Percentiles rank a stretch among this genome's conserved stretches.
Conservation (phyloP, 30 jellyfish, hydroid and myxozoan genomes). For the Mastigias papua region DNA sequence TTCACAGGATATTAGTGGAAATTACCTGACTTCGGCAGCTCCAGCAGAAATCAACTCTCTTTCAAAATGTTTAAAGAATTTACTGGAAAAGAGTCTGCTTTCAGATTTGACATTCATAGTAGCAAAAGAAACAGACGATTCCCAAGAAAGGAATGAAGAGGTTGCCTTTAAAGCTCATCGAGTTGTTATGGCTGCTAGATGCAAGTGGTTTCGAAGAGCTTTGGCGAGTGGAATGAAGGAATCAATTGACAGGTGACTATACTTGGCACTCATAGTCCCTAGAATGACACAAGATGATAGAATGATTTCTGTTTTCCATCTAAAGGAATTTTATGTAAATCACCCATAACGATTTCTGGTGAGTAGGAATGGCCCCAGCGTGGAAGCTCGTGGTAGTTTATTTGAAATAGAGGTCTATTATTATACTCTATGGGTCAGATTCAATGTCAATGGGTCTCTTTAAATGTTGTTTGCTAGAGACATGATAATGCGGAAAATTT, state of each 20-base stretch:
- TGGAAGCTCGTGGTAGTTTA: no score
- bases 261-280: background rate
- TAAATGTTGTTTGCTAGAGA: no score
- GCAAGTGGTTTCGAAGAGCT: constrained; percentile 66
- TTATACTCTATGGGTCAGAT: no score
- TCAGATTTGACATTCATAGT: constrained; percentile 54
- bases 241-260: constrained; percentile 51
- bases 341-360: no score
- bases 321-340: no score
- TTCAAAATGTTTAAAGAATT: constrained; percentile 6
- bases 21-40: background rate
- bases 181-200: constrained; percentile 63
- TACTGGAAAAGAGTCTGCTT: background rate
- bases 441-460: no score
- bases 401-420: no score
- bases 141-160: background rate
- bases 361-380: no score
- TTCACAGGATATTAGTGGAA: background rate
- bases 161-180: constrained; percentile 66
- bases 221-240: constrained; percentile 77
- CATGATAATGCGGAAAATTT: no score
- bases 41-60: constrained; percentile 5
- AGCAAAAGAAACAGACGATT: background rate
- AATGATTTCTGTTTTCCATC: no score
- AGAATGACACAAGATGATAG: background rate